phyloP scores from a whole-genome alignment of 1,140 invertebrate genomes.

The Rhopalosiphum maidis region DNA sequence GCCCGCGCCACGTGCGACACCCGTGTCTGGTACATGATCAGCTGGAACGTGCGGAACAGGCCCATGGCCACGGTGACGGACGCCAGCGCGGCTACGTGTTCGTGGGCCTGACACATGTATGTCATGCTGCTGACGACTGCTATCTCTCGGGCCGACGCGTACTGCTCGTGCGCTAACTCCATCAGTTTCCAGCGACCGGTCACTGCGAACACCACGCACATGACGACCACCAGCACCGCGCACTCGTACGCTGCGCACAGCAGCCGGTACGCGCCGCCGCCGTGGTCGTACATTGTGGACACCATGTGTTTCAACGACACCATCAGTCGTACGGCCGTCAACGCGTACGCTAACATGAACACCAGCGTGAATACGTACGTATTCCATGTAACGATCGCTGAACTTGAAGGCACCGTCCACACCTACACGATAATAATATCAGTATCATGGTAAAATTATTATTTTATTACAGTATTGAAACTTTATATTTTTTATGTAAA shows the following conservation, averaged over 20 bases:
- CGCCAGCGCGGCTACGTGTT: not conserved
- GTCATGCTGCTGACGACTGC: not conserved
- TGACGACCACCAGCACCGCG: not conserved
- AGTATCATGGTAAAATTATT: not conserved
- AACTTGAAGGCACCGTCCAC: not conserved
- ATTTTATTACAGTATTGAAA: too few relatives aligned
- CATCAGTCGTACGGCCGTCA: not conserved
- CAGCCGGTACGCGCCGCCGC: not conserved
- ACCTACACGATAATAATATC: not conserved
- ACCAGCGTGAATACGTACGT: constrained; percentile 18
- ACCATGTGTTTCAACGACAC: not conserved
- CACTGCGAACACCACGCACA: not conserved
- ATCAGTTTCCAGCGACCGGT: constrained; percentile 16
- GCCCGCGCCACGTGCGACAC: not conserved
- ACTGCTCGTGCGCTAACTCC: not conserved
- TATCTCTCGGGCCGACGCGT: not conserved
- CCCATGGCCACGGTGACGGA: not conserved
- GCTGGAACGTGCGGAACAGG: not conserved
- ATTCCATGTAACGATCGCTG: not conserved
- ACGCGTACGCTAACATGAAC: not conserved
- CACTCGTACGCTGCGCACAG: not conserved
- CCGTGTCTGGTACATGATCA: not conserved
- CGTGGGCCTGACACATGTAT: not conserved
- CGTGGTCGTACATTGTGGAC: not conserved
- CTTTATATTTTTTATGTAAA: too few relatives aligned